Evolutionary conservation across 1,140 invertebrate species (phyloP), one percentile per base, ranked within the genome.

Genomic region (Parasteatoda tepidariorum): DNA sequence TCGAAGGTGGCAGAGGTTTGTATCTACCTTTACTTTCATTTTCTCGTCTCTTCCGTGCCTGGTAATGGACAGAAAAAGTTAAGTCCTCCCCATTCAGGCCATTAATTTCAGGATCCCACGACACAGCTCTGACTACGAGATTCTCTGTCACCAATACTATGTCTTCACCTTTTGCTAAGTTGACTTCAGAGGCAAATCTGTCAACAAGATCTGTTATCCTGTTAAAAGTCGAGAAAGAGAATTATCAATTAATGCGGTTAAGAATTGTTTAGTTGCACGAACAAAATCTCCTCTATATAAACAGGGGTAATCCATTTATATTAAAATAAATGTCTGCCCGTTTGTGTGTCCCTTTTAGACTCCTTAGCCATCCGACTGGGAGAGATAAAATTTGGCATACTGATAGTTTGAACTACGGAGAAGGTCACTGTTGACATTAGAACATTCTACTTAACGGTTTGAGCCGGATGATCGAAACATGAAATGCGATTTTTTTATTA

Each of bases 201-300:
- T 88, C 85, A 30, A 88, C 87, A 11, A 86, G 81, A 15, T 86
- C 48, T 28, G 88, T 64, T 11, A 88, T 28, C 24, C 84, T 84
- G 22, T 0, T 18, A 55, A 22, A 41, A 9, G 41, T 48, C 41
- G 41, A 9, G 7, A 48, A 18, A 9, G 7, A 9, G 7, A 48
- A 48, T 9, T n/a, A n/a, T n/a, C n/a, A n/a, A n/a, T n/a, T n/a
- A n/a, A n/a, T n/a, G n/a, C n/a, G n/a, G n/a, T n/a, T 48, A 9
- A 48, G 41, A 48, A 48, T 9, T 18, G 18, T 48, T 6, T 48
- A 48, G 18, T 48, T 48, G 41, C 41, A 9, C 41, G 41, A 48
- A 48, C 41, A 48, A 48, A 48, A n/a, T n/a, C n/a, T n/a, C n/a
- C n/a, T n/a, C n/a, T n/a, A n/a, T n/a, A n/a, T n/a, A n/a, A n/a